Base-by-base conservation (phyloP, 1,140 invertebrate genomes). In the Nomia melanderi region DNA sequence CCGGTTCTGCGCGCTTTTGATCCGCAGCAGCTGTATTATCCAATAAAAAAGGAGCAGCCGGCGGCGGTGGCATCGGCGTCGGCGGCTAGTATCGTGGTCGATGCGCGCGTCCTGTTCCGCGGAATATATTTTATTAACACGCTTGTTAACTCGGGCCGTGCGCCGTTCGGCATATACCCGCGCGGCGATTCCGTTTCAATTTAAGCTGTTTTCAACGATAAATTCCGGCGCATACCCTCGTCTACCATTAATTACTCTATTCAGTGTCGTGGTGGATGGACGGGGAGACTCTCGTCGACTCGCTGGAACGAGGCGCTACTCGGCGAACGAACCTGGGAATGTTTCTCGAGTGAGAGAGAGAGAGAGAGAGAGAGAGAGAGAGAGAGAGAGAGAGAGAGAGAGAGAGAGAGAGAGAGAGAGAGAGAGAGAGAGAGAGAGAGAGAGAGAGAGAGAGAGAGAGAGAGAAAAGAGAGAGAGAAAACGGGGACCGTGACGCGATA, bases 111-210 rank as follows among this genome's bases (percentile, higher is more conserved):
- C n/a, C 7, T 17, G 47, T 50, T 50, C n/a, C 47, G 47, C 47
- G 47, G 47, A 50, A 50, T 50, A 50, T 44, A 44, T 44, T 50
- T 50, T 50, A 50, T 50, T 50, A 50, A 50, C 50, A 25, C n/a
- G 50, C 50, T 8, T 11, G 50, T 25, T 53, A 50, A 50, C n/a
- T 53, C 47, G 5, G n/a, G 3, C 20, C 4, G 20, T 23, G 20
- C 17, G 5, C n/a, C 2, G 17, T 20, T 6, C 5, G 47, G 44
- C 44, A 9, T 50, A 50, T 17, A 50, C 20, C n/a, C 47, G 36
- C 47, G 47, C 20, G 20, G 47, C 47, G 47, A 50, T 50, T 50
- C n/a, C n/a, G 47, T 27, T 54, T 54, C 53, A 54, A 12, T 54
- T 54, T 50, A n/a, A 1, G 5, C 20, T 14, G 41, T 44, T 56